Conservation (phyloP, 2,888 invertebrate genomes). For the Leucozona laternaria region DNA sequence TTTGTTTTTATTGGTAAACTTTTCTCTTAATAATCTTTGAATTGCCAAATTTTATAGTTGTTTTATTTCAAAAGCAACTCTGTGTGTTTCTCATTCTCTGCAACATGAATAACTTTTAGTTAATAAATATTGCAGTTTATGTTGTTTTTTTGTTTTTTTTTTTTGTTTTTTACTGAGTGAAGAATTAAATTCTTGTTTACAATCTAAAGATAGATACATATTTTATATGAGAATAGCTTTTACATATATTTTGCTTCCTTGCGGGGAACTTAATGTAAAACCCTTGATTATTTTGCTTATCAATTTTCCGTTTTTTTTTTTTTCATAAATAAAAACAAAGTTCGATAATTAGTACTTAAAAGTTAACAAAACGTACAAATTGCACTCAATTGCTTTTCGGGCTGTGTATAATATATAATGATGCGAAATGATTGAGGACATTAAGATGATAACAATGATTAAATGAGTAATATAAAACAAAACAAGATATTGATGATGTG, state of each 20-base stretch:
- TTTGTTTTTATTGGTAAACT: slow-evolving; percentile 74
- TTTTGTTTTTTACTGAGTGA: slow-evolving; percentile 52
- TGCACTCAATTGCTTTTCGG: slow-evolving; percentile 71
- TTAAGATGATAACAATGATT: slow-evolving; percentile 49
- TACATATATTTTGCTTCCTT: slow-evolving; percentile 74
- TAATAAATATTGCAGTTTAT: slow-evolving; percentile 36
- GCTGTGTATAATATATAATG: slow-evolving; percentile 38
- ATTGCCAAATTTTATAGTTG: slow-evolving; percentile 56
- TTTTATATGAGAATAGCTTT: slow-evolving; percentile 74
- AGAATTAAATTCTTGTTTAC: slow-evolving; percentile 71
- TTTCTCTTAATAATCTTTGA: slow-evolving; percentile 64
- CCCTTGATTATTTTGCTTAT: slow-evolving; percentile 54
- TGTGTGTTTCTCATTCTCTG: slow-evolving; percentile 18
- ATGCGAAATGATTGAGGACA: slow-evolving; percentile 47
- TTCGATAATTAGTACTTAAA: slow-evolving; percentile 72
- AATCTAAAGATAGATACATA: slow-evolving; percentile 72
- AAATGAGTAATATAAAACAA: slow-evolving; percentile 38
- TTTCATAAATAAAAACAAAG: slow-evolving; percentile 74
- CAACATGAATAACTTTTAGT: slow-evolving; percentile 57
- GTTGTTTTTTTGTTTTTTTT: slow-evolving; percentile 10
- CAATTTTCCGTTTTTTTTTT: slow-evolving; percentile 54
- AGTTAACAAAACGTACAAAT: slow-evolving; percentile 74
- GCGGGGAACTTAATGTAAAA: slow-evolving; percentile 73
- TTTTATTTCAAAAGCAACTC: slow-evolving; percentile 49
- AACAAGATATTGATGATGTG: background rate